Conservation (phyloP, 2,113 vertebrate species). For the Illadopsis cleaveri region DNA sequence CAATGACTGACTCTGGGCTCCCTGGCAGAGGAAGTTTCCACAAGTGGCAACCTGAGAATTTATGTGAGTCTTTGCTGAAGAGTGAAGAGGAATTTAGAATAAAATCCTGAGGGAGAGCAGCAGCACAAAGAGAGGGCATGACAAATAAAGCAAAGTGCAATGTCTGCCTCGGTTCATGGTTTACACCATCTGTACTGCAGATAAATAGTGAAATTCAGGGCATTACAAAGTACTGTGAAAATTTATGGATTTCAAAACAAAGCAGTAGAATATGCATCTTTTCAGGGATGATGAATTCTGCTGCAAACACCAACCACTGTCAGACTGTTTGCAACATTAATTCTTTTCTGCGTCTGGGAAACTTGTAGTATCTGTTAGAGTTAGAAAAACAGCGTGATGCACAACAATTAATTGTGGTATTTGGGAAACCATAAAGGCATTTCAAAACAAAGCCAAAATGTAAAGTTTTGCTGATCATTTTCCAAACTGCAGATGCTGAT, state of each 20-base stretch:
- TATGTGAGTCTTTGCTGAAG: not conserved
- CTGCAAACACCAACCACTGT: not conserved
- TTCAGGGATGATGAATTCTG: slow-evolving; percentile 2
- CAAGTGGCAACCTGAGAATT: not conserved
- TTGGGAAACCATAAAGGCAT: not conserved
- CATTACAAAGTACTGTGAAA: not conserved
- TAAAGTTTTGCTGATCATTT: not conserved
- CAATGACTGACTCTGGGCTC: not conserved
- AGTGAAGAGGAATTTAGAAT: not conserved
- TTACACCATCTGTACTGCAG: not conserved
- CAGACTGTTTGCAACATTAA: not conserved
- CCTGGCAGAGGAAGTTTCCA: not conserved
- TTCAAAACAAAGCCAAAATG: not conserved
- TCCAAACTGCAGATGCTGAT: not conserved
- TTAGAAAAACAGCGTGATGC: not conserved
- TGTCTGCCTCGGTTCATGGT: not conserved
- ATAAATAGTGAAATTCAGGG: not conserved
- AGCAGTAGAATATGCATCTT: slow-evolving; percentile 16
- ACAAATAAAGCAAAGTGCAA: not conserved
- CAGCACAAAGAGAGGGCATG: not conserved
- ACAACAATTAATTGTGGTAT: not conserved
- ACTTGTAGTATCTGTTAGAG: not conserved
- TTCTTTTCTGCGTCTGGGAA: not conserved
- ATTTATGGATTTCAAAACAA: slow-evolving; percentile 11
- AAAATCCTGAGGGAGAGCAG: not conserved